phyloP scores from a whole-genome alignment of 35 echinoderm and acorn worm genomes.

The Apostichopus japonicus region DNA sequence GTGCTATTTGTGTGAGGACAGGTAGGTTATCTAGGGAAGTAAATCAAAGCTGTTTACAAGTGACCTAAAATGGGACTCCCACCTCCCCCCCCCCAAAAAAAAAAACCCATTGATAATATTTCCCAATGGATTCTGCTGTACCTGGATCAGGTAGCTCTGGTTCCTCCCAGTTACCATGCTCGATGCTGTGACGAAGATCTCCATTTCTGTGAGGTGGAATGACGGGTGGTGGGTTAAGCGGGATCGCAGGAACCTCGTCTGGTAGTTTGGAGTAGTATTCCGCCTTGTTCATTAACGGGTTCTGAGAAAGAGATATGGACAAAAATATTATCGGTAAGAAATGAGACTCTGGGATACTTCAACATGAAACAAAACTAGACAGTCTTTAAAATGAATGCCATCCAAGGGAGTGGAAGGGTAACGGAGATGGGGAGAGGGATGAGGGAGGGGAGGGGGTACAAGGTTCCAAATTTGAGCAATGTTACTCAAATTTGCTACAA shows the following conservation, averaged over 20 bases:
- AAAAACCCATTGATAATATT: neutral
- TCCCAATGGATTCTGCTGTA: neutral
- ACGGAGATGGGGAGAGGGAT: neutral
- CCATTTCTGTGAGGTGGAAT: slow-evolving; percentile 51
- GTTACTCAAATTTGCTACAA: no score
- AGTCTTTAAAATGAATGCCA: neutral
- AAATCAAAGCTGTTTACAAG: no score
- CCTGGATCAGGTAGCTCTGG: slow-evolving; percentile 40
- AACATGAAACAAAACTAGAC: no score
- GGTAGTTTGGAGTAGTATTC: slow-evolving; percentile 24
- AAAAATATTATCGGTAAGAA: neutral
- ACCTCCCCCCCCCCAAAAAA: neutral
- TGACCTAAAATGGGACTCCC: no score
- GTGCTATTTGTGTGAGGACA: no score
- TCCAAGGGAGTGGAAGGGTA: neutral
- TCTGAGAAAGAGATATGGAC: neutral
- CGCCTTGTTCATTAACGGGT: neutral
- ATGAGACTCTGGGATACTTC: neutral
- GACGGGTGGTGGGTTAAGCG: neutral
- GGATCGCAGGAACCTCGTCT: neutral
- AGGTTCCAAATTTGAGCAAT: no score
- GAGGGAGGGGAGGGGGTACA: no score
- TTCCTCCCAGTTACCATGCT: slow-evolving; percentile 57
- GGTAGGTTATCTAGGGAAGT: no score
- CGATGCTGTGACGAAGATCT: slow-evolving; percentile 36